phyloP scores from a whole-genome alignment of 1,140 invertebrate genomes.

The Globodera ellingtonae region DNA sequence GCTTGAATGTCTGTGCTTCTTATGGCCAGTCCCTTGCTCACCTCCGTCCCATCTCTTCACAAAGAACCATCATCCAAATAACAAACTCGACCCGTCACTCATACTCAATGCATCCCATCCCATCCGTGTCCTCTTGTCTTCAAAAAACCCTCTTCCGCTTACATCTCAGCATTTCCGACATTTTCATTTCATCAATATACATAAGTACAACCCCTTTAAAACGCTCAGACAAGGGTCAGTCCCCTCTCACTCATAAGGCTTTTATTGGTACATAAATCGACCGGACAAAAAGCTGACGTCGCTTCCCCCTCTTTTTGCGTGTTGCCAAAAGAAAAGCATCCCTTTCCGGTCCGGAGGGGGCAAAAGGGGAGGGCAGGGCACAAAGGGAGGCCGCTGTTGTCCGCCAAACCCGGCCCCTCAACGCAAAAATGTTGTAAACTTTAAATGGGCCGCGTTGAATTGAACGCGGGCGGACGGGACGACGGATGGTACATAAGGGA shows the following conservation, averaged over 20 bases:
- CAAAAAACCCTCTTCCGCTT: not conserved
- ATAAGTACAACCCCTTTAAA: not conserved
- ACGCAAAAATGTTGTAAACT: conserved; percentile 4
- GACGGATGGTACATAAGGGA: not conserved
- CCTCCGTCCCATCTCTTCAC: not conserved
- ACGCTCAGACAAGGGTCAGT: not conserved
- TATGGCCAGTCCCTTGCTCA: not conserved
- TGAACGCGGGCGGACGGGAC: not conserved
- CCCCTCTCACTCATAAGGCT: not conserved
- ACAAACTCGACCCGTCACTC: not conserved
- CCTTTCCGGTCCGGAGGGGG: not conserved
- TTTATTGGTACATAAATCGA: not conserved
- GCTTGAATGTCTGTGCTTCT: not conserved
- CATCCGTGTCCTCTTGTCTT: too few relatives aligned
- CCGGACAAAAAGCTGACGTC: not conserved
- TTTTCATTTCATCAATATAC: not conserved
- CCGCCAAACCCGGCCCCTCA: not conserved
- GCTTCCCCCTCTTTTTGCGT: not conserved
- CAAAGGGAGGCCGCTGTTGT: not conserved
- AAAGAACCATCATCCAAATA: not conserved
- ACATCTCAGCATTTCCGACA: not conserved
- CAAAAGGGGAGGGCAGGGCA: not conserved
- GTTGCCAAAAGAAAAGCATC: conserved; percentile 1
- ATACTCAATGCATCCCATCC: conserved; percentile 3
- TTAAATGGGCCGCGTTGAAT: conserved; percentile 4